These are phyloP conservation scores for Cyprinodon diabolis DNA, from an alignment of 2,797 vertebrate species.

Conservation along the genomic window DNA sequence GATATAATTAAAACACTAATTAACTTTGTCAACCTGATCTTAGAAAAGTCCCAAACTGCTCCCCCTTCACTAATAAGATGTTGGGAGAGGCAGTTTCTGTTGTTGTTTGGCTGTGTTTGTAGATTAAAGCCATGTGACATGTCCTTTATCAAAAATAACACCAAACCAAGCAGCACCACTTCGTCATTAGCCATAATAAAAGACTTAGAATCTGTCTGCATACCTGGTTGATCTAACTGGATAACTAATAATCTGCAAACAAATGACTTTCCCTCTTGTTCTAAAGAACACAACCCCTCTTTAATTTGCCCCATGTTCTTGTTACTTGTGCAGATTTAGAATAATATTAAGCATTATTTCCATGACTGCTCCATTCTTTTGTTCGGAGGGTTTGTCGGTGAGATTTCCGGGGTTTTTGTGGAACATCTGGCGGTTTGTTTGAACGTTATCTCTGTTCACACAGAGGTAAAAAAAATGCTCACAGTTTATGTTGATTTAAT, in stretches of 20 bases:
- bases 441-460: not conserved
- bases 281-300: not conserved
- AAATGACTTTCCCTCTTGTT: not conserved
- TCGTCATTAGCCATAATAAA: not conserved
- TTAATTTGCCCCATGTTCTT: not conserved
- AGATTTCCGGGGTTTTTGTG: not conserved
- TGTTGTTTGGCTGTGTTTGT: not conserved
- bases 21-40: not conserved
- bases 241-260: not conserved
- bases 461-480: constrained; percentile 21
- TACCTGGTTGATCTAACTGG: not conserved
- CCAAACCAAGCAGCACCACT: not conserved
- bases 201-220: not conserved
- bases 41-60: not conserved
- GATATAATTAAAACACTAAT: not conserved
- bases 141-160: no score
- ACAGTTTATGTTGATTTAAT: constrained; percentile 41
- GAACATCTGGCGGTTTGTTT: not conserved
- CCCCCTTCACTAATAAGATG: not conserved
- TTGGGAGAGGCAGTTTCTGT: not conserved
- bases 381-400: not conserved
- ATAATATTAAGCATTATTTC: not conserved
- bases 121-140: not conserved
- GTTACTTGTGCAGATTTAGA: not conserved
- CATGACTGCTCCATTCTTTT: no score